These are phyloP conservation scores for Anas bahamensis DNA, from an alignment of 2,797 vertebrate species.

Conservation along the genomic window DNA sequence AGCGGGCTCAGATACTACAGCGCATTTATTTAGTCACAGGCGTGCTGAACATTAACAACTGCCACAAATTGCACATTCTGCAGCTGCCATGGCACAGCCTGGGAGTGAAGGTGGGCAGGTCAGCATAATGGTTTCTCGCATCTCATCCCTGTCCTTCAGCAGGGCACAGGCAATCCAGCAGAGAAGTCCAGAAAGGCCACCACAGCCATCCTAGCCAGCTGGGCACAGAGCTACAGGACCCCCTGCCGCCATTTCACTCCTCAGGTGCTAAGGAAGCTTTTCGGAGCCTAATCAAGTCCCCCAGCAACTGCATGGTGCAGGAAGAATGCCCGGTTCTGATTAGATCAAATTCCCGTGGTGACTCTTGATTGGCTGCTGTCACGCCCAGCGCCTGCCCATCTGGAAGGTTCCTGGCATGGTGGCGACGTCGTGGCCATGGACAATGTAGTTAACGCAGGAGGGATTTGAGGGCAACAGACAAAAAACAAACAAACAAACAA, in stretches of 20 bases:
- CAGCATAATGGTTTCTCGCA: background rate
- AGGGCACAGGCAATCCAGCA: background rate
- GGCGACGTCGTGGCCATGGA: rapidly evolving
- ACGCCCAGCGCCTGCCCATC: background rate
- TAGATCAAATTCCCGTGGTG: rapidly evolving
- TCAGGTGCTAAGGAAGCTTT: rapidly evolving
- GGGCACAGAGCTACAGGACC: too few relatives aligned
- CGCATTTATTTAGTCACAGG: rapidly evolving
- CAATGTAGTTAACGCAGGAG: too few relatives aligned
- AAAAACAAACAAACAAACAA: too few relatives aligned
- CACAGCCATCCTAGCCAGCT: rapidly evolving
- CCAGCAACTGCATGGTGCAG: rapidly evolving
- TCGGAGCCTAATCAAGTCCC: too few relatives aligned
- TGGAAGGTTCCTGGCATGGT: background rate
- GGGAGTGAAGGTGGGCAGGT: background rate
- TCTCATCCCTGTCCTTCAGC: background rate
- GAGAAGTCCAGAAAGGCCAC: rapidly evolving
- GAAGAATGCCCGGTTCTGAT: background rate
- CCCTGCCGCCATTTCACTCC: rapidly evolving
- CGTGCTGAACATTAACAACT: background rate
- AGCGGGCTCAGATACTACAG: background rate
- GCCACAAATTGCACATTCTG: background rate
- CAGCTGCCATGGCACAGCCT: background rate
- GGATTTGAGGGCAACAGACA: background rate
- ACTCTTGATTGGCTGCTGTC: background rate